These are phyloP conservation scores for Perodicticus potto DNA, from an alignment of 2,797 vertebrate species.

Conservation along the genomic window DNA sequence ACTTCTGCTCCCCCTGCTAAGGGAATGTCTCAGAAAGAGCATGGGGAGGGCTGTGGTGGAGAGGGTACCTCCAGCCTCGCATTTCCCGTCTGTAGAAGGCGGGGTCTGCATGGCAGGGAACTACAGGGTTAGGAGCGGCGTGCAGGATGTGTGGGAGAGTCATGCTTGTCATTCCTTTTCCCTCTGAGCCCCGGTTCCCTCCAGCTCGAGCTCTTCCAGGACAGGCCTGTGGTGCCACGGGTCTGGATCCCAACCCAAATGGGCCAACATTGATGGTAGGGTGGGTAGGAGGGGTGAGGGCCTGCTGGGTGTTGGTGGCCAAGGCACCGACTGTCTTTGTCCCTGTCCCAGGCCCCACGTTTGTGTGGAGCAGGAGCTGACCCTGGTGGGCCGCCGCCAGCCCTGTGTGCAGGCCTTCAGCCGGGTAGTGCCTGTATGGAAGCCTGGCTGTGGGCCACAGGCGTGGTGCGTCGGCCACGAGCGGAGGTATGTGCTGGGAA, in stretches of 20 bases:
- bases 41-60: fast-evolving
- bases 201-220: too few species aligned
- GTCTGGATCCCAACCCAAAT: not conserved
- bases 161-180: not conserved
- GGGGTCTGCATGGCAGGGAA: not conserved
- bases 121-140: fast-evolving
- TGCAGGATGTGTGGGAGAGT: not conserved
- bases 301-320: fast-evolving
- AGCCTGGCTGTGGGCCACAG: constrained; percentile 91
- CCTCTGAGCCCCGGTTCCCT: not conserved
- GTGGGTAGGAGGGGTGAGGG: fast-evolving
- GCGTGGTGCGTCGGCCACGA: constrained; percentile 93
- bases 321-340: not conserved
- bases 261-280: fast-evolving
- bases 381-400: constrained; percentile 92
- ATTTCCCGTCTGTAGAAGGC: not conserved
- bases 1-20: not conserved
- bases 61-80: not conserved
- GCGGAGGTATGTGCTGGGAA: constrained; percentile 90
- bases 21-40: not conserved
- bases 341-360: constrained; percentile 93
- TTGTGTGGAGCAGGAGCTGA: constrained; percentile 91
- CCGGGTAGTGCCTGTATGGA: constrained; percentile 92
- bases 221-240: not conserved
- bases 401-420: constrained; percentile 93